phyloP scores from a whole-genome alignment of 2,113 vertebrate genomes.

The Todiramphus saurophagus region DNA sequence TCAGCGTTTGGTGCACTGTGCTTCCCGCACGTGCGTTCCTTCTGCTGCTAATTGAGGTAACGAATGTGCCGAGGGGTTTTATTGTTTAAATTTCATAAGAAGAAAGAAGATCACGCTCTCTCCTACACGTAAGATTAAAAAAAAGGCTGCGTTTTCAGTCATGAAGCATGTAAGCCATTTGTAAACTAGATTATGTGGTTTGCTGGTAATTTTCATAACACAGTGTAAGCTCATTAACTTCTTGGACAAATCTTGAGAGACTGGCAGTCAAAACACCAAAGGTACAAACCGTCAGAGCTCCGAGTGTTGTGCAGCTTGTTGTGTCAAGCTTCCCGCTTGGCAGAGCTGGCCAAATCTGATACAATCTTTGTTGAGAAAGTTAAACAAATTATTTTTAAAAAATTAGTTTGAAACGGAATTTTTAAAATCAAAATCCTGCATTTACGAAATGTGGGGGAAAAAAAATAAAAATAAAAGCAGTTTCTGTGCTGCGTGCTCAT shows the following conservation, averaged over 20 bases:
- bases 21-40: neutral
- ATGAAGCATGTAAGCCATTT: neutral
- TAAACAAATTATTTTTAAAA: neutral
- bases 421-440: neutral
- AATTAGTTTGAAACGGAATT: neutral
- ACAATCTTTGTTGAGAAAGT: neutral
- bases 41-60: too few relatives aligned
- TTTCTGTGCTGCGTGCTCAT: neutral
- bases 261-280: neutral
- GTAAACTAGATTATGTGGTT: neutral
- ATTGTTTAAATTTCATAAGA: neutral
- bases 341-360: neutral
- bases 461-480: too few relatives aligned
- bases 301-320: fast-evolving
- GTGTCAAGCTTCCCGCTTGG: fast-evolving
- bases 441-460: neutral
- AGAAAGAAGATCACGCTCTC: neutral
- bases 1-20: too few relatives aligned
- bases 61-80: too few relatives aligned
- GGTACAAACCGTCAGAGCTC: fast-evolving
- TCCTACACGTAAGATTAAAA: neutral
- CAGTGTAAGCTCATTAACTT: fast-evolving
- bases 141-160: neutral
- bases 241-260: neutral
- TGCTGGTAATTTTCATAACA: neutral